These are phyloP conservation scores for Styela plicata DNA, from an alignment of 23 tunicate species.

Conservation along the genomic window DNA sequence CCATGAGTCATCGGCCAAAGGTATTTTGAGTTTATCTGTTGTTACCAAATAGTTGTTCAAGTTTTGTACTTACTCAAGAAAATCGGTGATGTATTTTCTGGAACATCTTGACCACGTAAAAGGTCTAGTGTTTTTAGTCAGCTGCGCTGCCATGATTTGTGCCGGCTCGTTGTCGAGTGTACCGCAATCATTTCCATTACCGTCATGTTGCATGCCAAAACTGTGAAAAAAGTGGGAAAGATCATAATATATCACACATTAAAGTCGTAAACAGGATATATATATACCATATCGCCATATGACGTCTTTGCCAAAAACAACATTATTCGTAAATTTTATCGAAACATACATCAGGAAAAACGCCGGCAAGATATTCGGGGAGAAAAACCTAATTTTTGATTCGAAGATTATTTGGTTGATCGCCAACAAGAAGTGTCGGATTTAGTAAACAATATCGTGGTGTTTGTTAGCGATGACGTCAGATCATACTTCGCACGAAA, in stretches of 20 bases:
- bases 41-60: too few species aligned
- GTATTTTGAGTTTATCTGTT: neutral
- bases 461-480: neutral
- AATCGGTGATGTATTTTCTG: slow-evolving; percentile 85
- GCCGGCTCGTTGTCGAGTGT: slow-evolving; percentile 56
- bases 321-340: neutral
- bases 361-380: neutral
- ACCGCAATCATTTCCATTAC: slow-evolving; percentile 79
- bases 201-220: slow-evolving; percentile 98
- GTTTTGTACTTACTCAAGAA: slow-evolving; percentile 75
- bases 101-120: slow-evolving; percentile 97
- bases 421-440: slow-evolving; percentile 1
- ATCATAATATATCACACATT: too few species aligned
- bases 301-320: too few species aligned
- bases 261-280: too few species aligned
- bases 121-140: slow-evolving; percentile 62
- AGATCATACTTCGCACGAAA: neutral
- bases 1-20: neutral
- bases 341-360: neutral
- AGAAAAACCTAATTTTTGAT: neutral
- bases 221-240: slow-evolving; percentile 45
- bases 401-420: neutral
- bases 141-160: slow-evolving; percentile 90
- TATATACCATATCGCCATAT: too few species aligned
- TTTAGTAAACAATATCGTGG: slow-evolving; percentile 16